These are phyloP conservation scores for Scolopax mira DNA, from an alignment of 2,113 vertebrate genomes.

Conservation along the genomic window DNA sequence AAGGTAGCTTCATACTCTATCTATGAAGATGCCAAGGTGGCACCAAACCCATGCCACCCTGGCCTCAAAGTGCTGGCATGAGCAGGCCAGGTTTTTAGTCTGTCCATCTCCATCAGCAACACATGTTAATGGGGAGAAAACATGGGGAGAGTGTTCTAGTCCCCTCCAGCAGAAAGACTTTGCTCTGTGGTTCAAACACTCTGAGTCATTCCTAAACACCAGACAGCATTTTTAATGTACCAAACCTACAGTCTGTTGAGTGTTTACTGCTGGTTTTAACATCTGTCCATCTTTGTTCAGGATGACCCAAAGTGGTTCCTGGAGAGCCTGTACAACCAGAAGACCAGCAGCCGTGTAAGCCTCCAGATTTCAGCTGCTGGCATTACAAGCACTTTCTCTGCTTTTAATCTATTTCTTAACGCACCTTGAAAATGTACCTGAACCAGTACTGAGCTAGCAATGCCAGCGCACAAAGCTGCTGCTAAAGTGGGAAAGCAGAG, in stretches of 20 bases:
- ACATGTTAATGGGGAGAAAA: background rate
- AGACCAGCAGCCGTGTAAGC: background rate
- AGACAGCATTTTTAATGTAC: background rate
- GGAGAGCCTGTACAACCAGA: background rate
- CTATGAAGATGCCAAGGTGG: background rate
- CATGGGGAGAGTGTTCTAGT: rapidly evolving
- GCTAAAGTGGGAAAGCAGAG: background rate
- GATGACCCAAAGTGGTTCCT: background rate
- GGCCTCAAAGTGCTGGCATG: background rate
- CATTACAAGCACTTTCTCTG: background rate
- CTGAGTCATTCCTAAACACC: background rate
- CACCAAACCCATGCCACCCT: background rate
- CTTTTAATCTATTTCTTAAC: constrained; percentile 47
- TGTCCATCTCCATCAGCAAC: background rate
- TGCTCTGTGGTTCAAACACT: background rate
- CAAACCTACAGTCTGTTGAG: background rate
- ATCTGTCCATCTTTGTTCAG: background rate
- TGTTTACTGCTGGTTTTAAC: background rate
- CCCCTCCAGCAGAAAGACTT: rapidly evolving
- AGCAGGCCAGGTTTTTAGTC: background rate
- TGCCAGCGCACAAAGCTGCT: background rate
- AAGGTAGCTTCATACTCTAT: background rate
- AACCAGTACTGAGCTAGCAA: background rate
- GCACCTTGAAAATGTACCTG: constrained; percentile 11
- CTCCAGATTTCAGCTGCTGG: background rate